Evolutionary conservation across 2,888 invertebrate species (phyloP).

Genomic region (Campopleginae sp.): DNA sequence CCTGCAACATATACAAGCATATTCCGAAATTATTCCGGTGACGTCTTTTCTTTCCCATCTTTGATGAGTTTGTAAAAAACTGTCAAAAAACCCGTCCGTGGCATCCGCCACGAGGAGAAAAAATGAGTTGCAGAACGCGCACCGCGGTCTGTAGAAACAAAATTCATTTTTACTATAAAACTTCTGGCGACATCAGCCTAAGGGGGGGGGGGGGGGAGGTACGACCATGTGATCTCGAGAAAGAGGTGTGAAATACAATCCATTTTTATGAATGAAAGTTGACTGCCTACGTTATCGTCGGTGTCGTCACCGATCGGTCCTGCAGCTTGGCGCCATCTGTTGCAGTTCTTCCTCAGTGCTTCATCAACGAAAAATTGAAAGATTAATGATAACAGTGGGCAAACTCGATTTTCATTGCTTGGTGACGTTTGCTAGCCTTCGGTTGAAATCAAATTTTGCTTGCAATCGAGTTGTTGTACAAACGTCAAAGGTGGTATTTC

Average conservation of each 20-base stretch:
- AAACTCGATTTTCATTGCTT: no score
- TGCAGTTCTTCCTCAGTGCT: background rate
- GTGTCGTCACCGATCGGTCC: background rate
- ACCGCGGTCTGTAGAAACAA: no score
- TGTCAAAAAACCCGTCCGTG: slow-evolving; percentile 49
- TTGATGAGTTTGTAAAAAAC: slow-evolving; percentile 13
- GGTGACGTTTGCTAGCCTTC: no score
- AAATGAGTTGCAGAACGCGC: slow-evolving; percentile 19
- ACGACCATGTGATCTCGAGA: no score
- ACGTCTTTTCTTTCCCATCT: slow-evolving; percentile 49
- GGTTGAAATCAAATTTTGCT: no score
- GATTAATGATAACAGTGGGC: no score
- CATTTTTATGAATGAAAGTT: background rate
- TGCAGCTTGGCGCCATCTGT: background rate
- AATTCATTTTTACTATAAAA: no score
- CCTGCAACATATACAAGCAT: slow-evolving; percentile 40
- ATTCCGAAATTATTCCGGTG: slow-evolving; percentile 36
- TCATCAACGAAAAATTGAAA: background rate
- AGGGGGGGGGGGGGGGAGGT: no score
- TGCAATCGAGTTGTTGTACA: no score
- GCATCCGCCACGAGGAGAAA: slow-evolving; percentile 43
- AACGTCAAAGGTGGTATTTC: no score
- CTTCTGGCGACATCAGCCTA: slow-evolving; percentile 40
- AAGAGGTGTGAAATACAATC: no score
- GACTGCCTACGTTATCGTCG: background rate